Evolutionary conservation across 1,140 invertebrate species (phyloP).

Genomic region (Pararge aegeria): DNA sequence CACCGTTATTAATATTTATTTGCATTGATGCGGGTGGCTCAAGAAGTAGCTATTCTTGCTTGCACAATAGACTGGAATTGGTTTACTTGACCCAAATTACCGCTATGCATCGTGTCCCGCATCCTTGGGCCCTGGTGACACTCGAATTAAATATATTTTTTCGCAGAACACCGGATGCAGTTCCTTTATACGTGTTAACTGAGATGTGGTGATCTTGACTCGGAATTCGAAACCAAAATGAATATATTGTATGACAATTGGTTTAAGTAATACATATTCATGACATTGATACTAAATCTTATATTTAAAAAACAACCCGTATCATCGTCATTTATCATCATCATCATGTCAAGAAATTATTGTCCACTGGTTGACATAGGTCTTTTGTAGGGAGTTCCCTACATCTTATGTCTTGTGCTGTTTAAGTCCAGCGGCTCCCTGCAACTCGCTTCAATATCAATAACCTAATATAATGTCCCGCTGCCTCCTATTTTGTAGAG

Average conservation of each 20-base stretch:
- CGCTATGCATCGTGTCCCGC: constrained; percentile 57
- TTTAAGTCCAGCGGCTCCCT: too few relatives aligned
- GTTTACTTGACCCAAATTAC: constrained; percentile 71
- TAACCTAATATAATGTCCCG: too few relatives aligned
- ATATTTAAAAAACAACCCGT: too few relatives aligned
- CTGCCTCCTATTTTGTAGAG: too few relatives aligned
- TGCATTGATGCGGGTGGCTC: constrained; percentile 55
- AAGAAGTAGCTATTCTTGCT: constrained; percentile 66
- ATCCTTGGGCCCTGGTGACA: constrained; percentile 48
- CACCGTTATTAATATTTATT: constrained; percentile 59
- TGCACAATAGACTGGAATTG: constrained; percentile 60
- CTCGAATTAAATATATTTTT: constrained; percentile 36
- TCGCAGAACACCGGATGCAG: constrained; percentile 40
- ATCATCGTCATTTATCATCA: too few relatives aligned
- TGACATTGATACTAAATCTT: not conserved
- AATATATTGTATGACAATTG: not conserved
- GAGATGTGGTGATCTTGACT: constrained; percentile 5
- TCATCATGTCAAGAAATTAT: too few relatives aligned
- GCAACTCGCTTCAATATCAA: too few relatives aligned
- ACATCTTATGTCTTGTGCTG: too few relatives aligned
- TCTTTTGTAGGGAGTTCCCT: too few relatives aligned
- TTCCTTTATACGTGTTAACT: constrained; percentile 23
- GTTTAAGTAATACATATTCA: not conserved
- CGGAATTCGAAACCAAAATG: not conserved
- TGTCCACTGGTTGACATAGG: too few relatives aligned